A percentile compares a stretch with the other conserved stretches of the same genome.
phyloP scores from a whole-genome alignment of 2,113 vertebrate genomes.

The Micronycteris hirsuta region DNA sequence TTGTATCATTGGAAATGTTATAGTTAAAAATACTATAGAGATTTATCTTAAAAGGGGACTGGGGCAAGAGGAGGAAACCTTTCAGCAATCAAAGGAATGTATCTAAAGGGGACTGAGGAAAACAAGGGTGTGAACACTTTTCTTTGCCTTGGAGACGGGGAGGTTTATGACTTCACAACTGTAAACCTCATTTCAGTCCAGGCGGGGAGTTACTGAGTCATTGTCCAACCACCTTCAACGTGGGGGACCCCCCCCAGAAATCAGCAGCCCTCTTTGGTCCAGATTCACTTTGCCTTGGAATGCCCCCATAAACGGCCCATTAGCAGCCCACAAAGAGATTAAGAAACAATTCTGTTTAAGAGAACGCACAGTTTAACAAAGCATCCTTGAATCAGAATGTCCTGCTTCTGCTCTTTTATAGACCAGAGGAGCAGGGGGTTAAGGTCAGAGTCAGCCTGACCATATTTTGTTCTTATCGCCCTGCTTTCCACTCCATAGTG shows the following conservation, averaged over 20 bases:
- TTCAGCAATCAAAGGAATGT: background rate
- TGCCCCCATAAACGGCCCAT: conserved; percentile 45
- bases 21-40: background rate
- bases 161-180: background rate
- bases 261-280: background rate
- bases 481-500: conserved; percentile 62
- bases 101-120: background rate
- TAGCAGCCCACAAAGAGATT: conserved; percentile 59
- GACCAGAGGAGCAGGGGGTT: conserved; percentile 57
- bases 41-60: background rate
- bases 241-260: background rate
- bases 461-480: conserved; percentile 71
- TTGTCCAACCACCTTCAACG: background rate
- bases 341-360: conserved; percentile 55
- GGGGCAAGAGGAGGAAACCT: background rate
- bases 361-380: conserved; percentile 51
- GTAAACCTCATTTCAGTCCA: background rate
- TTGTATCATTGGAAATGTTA: background rate
- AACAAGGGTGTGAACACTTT: background rate
- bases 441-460: conserved; percentile 63
- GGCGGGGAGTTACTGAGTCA: background rate
- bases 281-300: conserved; percentile 26
- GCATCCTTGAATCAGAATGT: conserved; percentile 4
- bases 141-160: background rate
- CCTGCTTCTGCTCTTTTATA: conserved; percentile 48